These are phyloP conservation scores for Amphilophus citrinellus DNA, from an alignment of 2,113 vertebrate species.

Conservation along the genomic window DNA sequence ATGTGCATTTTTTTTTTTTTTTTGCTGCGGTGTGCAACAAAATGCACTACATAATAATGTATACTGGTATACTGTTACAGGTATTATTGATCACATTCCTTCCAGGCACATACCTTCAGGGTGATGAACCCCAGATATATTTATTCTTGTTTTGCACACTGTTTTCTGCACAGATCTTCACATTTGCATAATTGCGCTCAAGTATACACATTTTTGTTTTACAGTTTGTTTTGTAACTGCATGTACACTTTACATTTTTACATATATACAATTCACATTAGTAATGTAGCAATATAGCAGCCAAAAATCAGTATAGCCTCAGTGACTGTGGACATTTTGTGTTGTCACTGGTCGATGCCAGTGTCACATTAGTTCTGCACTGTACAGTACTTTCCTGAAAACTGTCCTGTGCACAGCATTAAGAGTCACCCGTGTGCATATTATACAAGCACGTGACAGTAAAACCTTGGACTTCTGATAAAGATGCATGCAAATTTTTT, in stretches of 20 bases:
- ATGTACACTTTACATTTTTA: too few species aligned
- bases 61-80: background rate
- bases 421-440: background rate
- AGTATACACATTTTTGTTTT: too few species aligned
- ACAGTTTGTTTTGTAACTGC: too few species aligned
- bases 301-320: too few species aligned
- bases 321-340: too few species aligned
- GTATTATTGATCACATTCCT: background rate
- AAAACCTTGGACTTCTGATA: background rate
- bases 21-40: background rate
- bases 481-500: background rate
- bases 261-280: too few species aligned
- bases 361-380: background rate
- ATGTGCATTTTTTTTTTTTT: background rate
- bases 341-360: too few species aligned
- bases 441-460: background rate
- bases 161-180: background rate
- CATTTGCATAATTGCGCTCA: background rate
- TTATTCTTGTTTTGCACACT: too few species aligned
- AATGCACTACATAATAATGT: background rate
- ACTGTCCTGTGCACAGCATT: background rate
- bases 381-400: background rate
- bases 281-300: too few species aligned
- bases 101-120: background rate
- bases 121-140: background rate